Base-by-base conservation (phyloP, 2,797 vertebrate genomes). In the Rhyacichthys aspro region DNA sequence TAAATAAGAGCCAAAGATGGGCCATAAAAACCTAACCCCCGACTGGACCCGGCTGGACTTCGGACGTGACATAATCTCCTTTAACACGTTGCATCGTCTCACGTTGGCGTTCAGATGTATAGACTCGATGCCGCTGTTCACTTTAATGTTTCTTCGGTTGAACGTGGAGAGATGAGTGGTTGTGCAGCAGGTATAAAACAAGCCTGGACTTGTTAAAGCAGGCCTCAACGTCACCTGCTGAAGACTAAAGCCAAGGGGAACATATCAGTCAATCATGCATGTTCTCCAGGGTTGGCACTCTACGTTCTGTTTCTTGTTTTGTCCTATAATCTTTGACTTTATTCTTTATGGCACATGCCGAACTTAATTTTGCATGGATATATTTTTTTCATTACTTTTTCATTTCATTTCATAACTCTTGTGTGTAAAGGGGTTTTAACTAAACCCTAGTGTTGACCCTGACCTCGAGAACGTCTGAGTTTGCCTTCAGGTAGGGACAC, bases 201-300 rank as follows among this genome's bases (percentile, higher is more conserved):
- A 36, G 70, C 64, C 46, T 34, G 18, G 43, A 59, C 77, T 12
- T 60, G 77, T 48, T 12, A 16, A 68, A n/a, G 34, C 65, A 53
- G 11, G 59, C n/a, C 11, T 52, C 43, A 14, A 1, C 52, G 48
- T 55, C 64, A 74, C 55, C 71, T 70, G 66, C 3, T 41, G 45
- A 17, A 9, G 28, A 63, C 48, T 37, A 12, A 28, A 37, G 37
- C 48, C 48, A 18, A 9, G 10, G 32, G n/a, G 33, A 17, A 38
- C 34, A 49, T 8, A 18, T 50, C 34, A 18, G 11, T 17, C 34
- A 17, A 12, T 50, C 48, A 38, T 38, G 16, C 17, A 9, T 37
- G 18, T 8, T 12, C 48, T 38, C 5, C 15, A 5, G 3, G 34
- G 16, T 18, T 52, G n/a, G n/a, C n/a, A n/a, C 7, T 28, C 23